phyloP scores from a whole-genome alignment of 2,888 invertebrate species.

The Cylindroiulus punctatus region DNA sequence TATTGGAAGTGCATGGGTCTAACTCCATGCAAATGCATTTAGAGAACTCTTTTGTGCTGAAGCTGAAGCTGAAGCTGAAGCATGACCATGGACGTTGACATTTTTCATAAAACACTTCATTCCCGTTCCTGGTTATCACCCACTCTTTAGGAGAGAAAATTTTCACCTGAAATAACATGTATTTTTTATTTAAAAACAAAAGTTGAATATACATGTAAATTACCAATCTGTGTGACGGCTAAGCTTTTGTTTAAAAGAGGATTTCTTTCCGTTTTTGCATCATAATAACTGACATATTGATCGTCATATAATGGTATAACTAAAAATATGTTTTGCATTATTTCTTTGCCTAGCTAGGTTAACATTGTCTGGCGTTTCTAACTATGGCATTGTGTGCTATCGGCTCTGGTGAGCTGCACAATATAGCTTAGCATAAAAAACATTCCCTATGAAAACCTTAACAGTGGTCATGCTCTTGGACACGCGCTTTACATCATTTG shows the following conservation, averaged over 20 bases:
- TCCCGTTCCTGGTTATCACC: no score
- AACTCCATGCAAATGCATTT: not conserved
- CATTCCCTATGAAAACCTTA: not conserved
- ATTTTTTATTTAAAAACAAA: not conserved
- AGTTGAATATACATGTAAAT: not conserved
- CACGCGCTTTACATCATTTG: not conserved
- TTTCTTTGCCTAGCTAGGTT: not conserved
- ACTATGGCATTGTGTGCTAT: not conserved
- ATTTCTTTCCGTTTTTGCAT: not conserved
- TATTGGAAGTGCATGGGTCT: not conserved
- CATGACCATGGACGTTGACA: not conserved
- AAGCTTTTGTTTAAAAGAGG: not conserved
- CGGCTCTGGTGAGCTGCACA: not conserved
- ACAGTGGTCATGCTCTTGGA: slow-evolving; percentile 8
- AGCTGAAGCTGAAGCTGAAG: no score
- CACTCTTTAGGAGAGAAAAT: no score
- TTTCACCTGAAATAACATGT: not conserved
- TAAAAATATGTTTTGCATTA: not conserved
- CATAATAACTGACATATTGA: not conserved
- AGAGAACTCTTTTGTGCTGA: not conserved
- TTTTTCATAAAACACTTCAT: not conserved
- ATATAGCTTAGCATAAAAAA: not conserved
- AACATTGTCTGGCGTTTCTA: not conserved
- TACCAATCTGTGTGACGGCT: not conserved
- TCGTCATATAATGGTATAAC: not conserved